These are phyloP conservation scores for Sussaba pulchella DNA, from an alignment of 2,888 invertebrate species.

Conservation along the genomic window DNA sequence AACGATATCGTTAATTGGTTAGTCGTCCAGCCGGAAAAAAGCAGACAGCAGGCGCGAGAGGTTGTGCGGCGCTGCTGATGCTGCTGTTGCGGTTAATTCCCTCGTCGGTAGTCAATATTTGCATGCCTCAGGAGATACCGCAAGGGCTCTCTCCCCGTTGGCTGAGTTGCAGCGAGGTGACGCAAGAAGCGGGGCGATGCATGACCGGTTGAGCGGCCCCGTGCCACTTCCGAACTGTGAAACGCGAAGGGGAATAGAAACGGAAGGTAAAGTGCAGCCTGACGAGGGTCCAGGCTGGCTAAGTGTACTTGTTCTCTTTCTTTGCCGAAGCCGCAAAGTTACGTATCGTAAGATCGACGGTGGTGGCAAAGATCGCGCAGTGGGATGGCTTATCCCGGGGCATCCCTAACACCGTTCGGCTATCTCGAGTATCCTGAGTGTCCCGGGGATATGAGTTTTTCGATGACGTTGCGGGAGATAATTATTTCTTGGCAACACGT, in stretches of 20 bases:
- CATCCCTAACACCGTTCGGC: conserved; percentile 13
- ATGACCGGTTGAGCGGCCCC: conserved; percentile 55
- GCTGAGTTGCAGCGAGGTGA: conserved; percentile 72
- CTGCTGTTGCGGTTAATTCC: conserved; percentile 8
- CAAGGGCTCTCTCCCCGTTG: conserved; percentile 76
- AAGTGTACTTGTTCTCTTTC: conserved; percentile 39
- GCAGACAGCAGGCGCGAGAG: not conserved
- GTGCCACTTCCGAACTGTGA: conserved; percentile 46
- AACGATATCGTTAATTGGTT: not conserved
- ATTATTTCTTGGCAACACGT: conserved; percentile 72
- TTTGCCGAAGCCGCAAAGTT: conserved; percentile 42
- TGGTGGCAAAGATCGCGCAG: conserved; percentile 45
- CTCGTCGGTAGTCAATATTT: conserved; percentile 81
- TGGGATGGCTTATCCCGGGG: conserved; percentile 1
- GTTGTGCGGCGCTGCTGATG: not conserved
- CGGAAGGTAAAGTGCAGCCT: conserved; percentile 43
- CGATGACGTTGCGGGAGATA: conserved; percentile 78
- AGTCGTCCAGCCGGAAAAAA: not conserved
- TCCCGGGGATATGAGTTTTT: conserved; percentile 63
- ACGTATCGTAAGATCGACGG: conserved; percentile 50
- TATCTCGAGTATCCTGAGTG: not conserved
- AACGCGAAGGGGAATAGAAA: conserved; percentile 62
- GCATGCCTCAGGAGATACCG: conserved; percentile 79
- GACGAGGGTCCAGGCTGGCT: not conserved
- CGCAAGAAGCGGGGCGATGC: conserved; percentile 35